phyloP scores from a whole-genome alignment of 2,113 vertebrate genomes.

The Cinclus cinclus region DNA sequence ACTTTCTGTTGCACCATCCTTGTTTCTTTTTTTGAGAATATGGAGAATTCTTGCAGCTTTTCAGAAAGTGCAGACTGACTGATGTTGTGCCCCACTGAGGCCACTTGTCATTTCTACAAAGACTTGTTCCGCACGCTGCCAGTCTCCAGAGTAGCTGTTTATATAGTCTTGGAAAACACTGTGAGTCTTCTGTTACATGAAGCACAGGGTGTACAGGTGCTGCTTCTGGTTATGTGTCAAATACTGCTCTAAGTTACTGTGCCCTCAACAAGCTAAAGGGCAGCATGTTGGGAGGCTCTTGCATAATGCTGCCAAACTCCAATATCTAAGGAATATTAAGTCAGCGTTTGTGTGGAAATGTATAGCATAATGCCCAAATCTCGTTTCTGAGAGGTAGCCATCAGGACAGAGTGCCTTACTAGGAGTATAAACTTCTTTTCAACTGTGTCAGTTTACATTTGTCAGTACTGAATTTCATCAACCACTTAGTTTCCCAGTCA shows the following conservation, averaged over 20 bases:
- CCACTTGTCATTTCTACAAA: background rate
- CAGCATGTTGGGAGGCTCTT: background rate
- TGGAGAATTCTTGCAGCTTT: background rate
- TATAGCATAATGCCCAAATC: background rate
- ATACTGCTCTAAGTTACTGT: background rate
- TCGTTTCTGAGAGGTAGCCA: background rate
- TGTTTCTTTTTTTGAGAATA: background rate
- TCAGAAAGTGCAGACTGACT: background rate
- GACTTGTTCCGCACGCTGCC: fast-evolving
- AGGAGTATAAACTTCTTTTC: background rate
- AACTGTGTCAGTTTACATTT: background rate
- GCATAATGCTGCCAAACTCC: fast-evolving
- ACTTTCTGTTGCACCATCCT: fast-evolving
- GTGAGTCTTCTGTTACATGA: fast-evolving
- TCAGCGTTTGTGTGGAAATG: background rate
- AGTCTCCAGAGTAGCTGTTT: background rate
- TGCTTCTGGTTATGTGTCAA: background rate
- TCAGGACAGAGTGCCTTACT: background rate
- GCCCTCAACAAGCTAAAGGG: background rate
- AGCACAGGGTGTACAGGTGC: background rate
- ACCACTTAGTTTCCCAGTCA: background rate
- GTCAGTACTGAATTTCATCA: background rate
- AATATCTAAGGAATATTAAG: background rate
- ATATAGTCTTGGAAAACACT: background rate
- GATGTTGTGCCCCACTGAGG: background rate